Base-by-base conservation (phyloP, 2,888 invertebrate species). In the Diplolepis rosae region DNA sequence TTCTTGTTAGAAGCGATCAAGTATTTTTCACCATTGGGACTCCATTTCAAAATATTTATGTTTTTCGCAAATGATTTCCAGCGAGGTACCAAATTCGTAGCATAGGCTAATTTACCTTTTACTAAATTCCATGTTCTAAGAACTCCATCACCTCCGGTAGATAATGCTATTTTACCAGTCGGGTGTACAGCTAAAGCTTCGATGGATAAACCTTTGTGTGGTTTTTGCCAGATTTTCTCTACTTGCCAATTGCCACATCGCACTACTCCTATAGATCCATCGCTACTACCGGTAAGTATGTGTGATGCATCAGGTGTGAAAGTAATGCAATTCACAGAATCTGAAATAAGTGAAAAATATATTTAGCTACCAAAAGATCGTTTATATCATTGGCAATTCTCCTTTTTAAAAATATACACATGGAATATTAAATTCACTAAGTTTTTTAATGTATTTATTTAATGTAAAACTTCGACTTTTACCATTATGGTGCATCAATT, bases 71-170 rank as follows among this genome's bases (percentile, higher is more conserved):
- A 82, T 0, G 75, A 18, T 70, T 85, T 88, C 72, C 87, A 78
- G 45, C 83, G 82, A 1, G 87, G 83, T 15, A 93, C 92, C 35
- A 98, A 90, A 88, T 97, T 97, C n/a, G 95, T 95, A 0, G 95
- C 94, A 87, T 95, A 98, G 0, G 97, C 98, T 80, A 94, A 93
- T 73, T 97, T 92, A 0, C 98, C 98, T 88, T 96, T 97, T 0
- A 98, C 91, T 74, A 98, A 90, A 90, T 98, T 98, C 98, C 98
- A 98, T 2, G 98, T 98, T 82, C 94, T 91, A 54, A 98, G 88
- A 4, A 95, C 94, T 79, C 92, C 93, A 89, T 98, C 98, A 65
- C 92, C 93, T 15, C 97, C 96, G 45, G 97, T 91, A 11, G 97
- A 95, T 7, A 98, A 89, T 0, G 96, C 96, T 77, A 98, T 84